phyloP scores from a whole-genome alignment of 2,113 vertebrate species.

The Corythaeola cristata region DNA sequence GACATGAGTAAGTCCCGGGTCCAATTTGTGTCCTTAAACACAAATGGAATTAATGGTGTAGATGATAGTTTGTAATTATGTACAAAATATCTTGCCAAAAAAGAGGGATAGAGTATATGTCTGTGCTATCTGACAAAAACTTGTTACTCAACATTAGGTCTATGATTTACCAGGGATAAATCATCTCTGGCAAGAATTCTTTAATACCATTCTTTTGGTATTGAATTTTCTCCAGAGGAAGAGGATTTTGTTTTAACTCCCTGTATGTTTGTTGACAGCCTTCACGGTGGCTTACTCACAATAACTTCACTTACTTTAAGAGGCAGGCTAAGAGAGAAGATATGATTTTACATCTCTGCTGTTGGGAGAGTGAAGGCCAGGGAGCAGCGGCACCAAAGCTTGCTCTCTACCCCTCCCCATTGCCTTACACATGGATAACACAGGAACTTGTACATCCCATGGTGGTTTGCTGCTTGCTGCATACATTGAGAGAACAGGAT shows the following conservation, averaged over 20 bases:
- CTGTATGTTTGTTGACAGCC: neutral
- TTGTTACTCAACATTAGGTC: neutral
- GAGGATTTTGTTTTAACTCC: neutral
- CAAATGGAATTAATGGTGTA: neutral
- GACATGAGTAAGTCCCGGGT: neutral
- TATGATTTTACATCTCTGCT: neutral
- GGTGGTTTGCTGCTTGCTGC: neutral
- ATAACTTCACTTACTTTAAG: neutral
- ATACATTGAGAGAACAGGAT: neutral
- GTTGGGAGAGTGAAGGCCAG: neutral
- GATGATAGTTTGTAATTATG: neutral
- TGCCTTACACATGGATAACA: neutral
- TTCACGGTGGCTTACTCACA: neutral
- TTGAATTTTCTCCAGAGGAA: neutral
- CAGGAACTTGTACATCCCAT: neutral
- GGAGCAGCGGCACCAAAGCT: neutral
- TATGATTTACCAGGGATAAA: neutral
- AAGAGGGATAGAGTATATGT: neutral
- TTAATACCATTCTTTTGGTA: neutral
- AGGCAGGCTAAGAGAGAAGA: neutral
- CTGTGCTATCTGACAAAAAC: neutral
- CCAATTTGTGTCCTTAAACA: neutral
- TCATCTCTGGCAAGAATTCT: neutral
- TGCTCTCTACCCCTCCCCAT: neutral
- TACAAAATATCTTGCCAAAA: neutral